Conservation (phyloP, 2,113 vertebrate genomes). For the Eublepharis macularius region DNA sequence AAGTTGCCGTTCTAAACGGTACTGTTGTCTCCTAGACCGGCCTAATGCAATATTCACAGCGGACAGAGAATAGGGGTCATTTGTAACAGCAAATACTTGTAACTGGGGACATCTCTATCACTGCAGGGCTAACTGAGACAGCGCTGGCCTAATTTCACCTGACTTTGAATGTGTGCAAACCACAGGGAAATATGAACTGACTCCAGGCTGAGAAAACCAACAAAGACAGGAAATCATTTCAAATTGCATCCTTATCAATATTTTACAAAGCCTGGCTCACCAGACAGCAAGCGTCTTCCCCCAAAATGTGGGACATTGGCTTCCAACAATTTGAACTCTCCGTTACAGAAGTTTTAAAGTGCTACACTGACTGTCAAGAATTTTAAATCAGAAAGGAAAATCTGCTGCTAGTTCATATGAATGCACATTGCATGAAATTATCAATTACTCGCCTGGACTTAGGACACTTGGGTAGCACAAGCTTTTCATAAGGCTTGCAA, state of each 20-base stretch:
- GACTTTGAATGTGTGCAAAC: slow-evolving; percentile 89
- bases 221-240: slow-evolving; percentile 83
- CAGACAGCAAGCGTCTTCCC: slow-evolving; percentile 60
- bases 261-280: slow-evolving; percentile 80
- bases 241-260: slow-evolving; percentile 84
- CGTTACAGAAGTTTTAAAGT: slow-evolving; percentile 25
- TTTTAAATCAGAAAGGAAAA: slow-evolving; percentile 22
- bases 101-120: slow-evolving; percentile 85
- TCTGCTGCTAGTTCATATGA: neutral
- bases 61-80: slow-evolving; percentile 77
- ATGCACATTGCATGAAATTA: slow-evolving; percentile 29
- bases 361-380: neutral
- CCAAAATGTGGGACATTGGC: slow-evolving; percentile 58
- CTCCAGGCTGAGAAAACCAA: slow-evolving; percentile 70
- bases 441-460: neutral
- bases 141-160: slow-evolving; percentile 91
- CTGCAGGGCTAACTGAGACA: slow-evolving; percentile 75
- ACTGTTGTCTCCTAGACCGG: slow-evolving; percentile 77
- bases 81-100: slow-evolving; percentile 80
- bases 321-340: slow-evolving; percentile 30
- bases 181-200: slow-evolving; percentile 80
- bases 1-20: slow-evolving; percentile 21
- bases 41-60: slow-evolving; percentile 91
- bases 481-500: slow-evolving; percentile 2
- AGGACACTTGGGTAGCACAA: neutral